Evolutionary conservation across 2,113 vertebrate species (phyloP), one percentile per base, ranked within the genome.

Genomic region (Isichthys henryi): DNA sequence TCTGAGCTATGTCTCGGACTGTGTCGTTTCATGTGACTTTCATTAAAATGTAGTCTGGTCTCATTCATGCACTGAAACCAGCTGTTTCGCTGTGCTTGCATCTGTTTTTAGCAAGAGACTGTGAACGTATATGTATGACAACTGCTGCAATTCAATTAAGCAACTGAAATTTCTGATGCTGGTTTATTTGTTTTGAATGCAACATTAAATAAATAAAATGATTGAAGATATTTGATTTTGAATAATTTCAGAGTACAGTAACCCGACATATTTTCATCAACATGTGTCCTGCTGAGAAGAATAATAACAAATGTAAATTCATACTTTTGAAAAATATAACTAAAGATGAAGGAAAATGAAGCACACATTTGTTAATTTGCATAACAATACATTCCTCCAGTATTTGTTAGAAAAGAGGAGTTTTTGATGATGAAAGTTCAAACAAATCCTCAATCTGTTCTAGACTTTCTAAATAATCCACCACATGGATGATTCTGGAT

Each of bases 81-180:
- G 31, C 31, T 39, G 70, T 31, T 39, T 17, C 74, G 7, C 74
- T 74, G 27, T 74, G n/a, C 74, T 39, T 39, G 19, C 53, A 35
- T 80, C 74, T 80, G 27, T 39, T 80, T 80, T 80, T 39, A 80
- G 43, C n/a, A 17, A 15, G 70, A 74, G 23, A 88, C 58, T 15
- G 62, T 23, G 58, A 17, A 91, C 89, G 91, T 93, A 93, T 92
- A 91, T 93, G 93, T 93, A 87, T 94, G 92, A 92, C 92, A 94
- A 92, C 93, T 92, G 94, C 93, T 93, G 92, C 89, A 88, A 93
- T 90, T 91, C 74, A 52, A 52, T 88, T 46, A 89, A 66, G 92
- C 90, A 89, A 91, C 91, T 90, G 91, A 90, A 93, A 89, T 91
- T 62, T 89, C 88, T 50, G 87, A 91, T 91, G 92, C 91, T 90